phyloP scores from a whole-genome alignment of 92 coral and sea anemone genomes.

The Virgularia gustaviana region DNA sequence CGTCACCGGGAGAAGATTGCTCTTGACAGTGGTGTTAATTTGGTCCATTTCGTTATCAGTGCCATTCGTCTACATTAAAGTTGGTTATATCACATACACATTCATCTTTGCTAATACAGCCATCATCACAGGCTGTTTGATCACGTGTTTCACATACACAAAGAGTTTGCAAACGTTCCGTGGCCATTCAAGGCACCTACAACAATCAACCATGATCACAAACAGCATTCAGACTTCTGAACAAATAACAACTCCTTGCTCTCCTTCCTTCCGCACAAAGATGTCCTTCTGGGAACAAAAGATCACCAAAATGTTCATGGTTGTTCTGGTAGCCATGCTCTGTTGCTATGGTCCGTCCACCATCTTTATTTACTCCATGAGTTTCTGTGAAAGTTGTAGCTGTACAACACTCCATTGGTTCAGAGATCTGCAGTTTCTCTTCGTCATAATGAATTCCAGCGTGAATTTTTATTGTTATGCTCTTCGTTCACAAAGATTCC shows the following conservation, averaged over 20 bases:
- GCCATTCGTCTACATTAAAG: slow-evolving; percentile 74
- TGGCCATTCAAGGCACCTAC: neutral
- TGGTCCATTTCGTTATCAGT: slow-evolving; percentile 74
- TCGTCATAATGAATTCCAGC: slow-evolving; percentile 45
- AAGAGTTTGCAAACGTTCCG: slow-evolving; percentile 64
- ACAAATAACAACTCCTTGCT: slow-evolving; percentile 11
- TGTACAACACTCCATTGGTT: slow-evolving; percentile 36
- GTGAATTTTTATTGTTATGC: slow-evolving; percentile 68
- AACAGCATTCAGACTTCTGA: neutral
- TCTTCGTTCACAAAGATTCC: slow-evolving; percentile 59
- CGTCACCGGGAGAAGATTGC: slow-evolving; percentile 37
- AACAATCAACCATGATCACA: neutral
- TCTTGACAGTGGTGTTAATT: slow-evolving; percentile 34
- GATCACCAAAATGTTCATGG: slow-evolving; percentile 26
- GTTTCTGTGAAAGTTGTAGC: slow-evolving; percentile 31
- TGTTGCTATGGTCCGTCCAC: slow-evolving; percentile 33
- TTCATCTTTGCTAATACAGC: slow-evolving; percentile 91
- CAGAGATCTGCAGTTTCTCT: slow-evolving; percentile 45
- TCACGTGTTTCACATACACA: slow-evolving; percentile 68
- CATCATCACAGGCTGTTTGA: slow-evolving; percentile 63
- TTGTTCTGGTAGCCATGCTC: slow-evolving; percentile 18
- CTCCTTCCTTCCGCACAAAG: slow-evolving; percentile 10
- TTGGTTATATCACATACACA: slow-evolving; percentile 74
- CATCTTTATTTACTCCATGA: slow-evolving; percentile 17
- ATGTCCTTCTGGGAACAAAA: slow-evolving; percentile 10